Evolutionary conservation across 2,888 invertebrate species (phyloP).

Genomic region (Spilosoma lubricipeda): DNA sequence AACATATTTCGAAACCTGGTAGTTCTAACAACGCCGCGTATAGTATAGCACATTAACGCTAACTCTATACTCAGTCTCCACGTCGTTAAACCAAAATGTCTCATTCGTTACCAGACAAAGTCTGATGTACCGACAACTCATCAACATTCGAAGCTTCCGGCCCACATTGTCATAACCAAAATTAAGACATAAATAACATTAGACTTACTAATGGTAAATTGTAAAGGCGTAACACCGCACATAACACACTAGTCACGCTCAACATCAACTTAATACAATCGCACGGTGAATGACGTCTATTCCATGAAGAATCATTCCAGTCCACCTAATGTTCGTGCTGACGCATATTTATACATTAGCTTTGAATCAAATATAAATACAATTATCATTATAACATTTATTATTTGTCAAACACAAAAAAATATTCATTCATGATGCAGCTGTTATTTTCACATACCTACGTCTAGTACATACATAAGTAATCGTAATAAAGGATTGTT

Average conservation of each 20-base stretch:
- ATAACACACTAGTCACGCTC: constrained; percentile 79
- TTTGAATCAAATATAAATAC: constrained; percentile 38
- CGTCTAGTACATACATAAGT: too few species aligned
- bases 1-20: not conserved
- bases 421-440: not conserved
- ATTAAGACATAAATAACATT: constrained; percentile 83
- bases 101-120: constrained; percentile 55
- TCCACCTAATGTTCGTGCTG: constrained; percentile 56
- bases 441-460: not conserved
- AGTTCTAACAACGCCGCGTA: not conserved
- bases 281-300: constrained; percentile 66
- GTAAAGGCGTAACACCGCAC: constrained; percentile 75
- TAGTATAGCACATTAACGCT: not conserved
- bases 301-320: constrained; percentile 57
- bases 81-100: constrained; percentile 4
- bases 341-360: constrained; percentile 75
- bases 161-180: constrained; percentile 70
- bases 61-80: not conserved
- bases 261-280: constrained; percentile 59
- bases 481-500: not conserved
- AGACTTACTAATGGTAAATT: constrained; percentile 65
- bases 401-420: not conserved
- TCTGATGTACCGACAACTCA: constrained; percentile 54
- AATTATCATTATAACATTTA: not conserved
- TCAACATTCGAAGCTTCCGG: constrained; percentile 69